Conservation (phyloP, 2,888 invertebrate species). For the Eledona agricola region DNA sequence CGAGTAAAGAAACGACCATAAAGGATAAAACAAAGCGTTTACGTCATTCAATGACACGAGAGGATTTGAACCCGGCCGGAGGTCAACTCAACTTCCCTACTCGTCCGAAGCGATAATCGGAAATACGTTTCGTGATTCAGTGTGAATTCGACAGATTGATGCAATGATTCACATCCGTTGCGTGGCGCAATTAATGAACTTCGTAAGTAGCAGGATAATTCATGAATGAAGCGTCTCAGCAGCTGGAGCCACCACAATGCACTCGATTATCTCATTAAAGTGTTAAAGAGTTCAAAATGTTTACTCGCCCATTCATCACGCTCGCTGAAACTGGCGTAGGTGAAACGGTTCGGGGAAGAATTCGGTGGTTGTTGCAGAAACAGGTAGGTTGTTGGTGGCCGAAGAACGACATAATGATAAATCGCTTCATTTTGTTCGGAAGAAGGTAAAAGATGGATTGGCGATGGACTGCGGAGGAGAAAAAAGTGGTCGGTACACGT, state of each 20-base stretch:
- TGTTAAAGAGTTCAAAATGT: conserved; percentile 41
- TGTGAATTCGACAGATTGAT: conserved; percentile 21
- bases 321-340: too few relatives aligned
- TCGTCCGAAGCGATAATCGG: conserved; percentile 7
- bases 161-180: conserved; percentile 34
- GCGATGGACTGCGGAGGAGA: conserved; percentile 3
- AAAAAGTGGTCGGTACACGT: conserved; percentile 31
- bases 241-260: conserved; percentile 35
- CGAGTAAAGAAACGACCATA: conserved; percentile 50
- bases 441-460: conserved; percentile 27
- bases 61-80: conserved; percentile 21
- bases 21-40: conserved; percentile 25
- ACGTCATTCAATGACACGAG: conserved; percentile 4
- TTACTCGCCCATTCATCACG: conserved; percentile 41
- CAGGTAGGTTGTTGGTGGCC: conserved; percentile 15
- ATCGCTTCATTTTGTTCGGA: conserved; percentile 20
- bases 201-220: conserved; percentile 28
- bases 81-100: conserved; percentile 11
- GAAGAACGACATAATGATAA: conserved; percentile 32
- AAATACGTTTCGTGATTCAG: conserved; percentile 8
- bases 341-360: too few relatives aligned
- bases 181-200: conserved; percentile 25
- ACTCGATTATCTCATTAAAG: conserved; percentile 41
- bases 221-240: conserved; percentile 38
- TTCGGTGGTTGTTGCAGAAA: conserved; percentile 2